Percentiles rank a stretch among this genome's conserved stretches.
Conservation (phyloP, 2,797 vertebrate species). For the Lepidocolaptes lacrymiger region DNA sequence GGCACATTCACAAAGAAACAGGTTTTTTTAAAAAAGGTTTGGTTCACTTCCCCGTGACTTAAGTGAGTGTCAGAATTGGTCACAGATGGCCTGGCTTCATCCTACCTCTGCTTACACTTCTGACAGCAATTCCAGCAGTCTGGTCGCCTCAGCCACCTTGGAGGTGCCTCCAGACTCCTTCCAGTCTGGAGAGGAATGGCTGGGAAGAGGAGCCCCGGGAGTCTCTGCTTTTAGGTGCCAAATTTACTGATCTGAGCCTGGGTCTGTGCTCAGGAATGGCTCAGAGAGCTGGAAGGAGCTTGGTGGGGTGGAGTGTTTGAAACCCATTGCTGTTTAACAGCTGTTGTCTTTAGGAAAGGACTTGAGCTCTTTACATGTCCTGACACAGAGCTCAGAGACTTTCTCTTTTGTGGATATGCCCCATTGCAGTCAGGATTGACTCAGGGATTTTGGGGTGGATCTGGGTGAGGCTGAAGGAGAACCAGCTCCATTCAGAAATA, state of each 20-base stretch:
- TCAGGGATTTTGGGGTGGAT: rapidly evolving
- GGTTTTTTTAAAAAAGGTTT: background rate
- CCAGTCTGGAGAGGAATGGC: background rate
- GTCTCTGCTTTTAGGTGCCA: background rate
- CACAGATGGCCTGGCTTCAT: background rate
- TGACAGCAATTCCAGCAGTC: background rate
- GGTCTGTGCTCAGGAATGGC: background rate
- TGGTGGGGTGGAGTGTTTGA: background rate
- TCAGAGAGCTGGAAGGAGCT: background rate
- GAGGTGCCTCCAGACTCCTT: background rate
- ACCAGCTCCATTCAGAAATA: background rate
- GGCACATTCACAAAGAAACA: conserved; percentile 23
- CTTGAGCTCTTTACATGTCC: background rate
- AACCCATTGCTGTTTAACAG: background rate
- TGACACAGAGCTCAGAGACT: background rate
- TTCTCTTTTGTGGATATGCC: background rate
- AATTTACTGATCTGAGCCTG: background rate
- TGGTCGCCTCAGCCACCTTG: background rate
- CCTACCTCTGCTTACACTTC: background rate
- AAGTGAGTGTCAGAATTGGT: background rate
- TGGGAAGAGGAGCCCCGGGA: background rate
- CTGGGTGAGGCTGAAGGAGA: background rate
- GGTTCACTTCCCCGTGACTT: conserved; percentile 11
- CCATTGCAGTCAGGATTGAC: background rate
- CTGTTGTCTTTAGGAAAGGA: background rate